Evolutionary conservation across 2,888 invertebrate genomes (phyloP).

Genomic region (Cephonodes hylas): DNA sequence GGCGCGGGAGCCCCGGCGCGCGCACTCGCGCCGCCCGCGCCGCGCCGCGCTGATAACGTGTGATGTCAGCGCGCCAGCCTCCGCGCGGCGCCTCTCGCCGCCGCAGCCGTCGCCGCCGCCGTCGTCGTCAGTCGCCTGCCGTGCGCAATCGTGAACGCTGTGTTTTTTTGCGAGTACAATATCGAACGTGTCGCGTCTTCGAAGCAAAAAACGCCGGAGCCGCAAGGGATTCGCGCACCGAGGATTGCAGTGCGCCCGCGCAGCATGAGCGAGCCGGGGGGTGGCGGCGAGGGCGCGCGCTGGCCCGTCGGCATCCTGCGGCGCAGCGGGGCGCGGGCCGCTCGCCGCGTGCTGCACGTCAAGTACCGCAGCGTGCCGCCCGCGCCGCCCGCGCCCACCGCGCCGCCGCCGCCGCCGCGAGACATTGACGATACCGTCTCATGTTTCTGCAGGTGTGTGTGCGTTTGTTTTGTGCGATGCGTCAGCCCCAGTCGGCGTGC

Average conservation of each 20-base stretch:
- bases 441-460: slow-evolving; percentile 89
- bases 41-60: slow-evolving; percentile 52
- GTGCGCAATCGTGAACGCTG: slow-evolving; percentile 52
- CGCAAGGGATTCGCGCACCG: slow-evolving; percentile 36
- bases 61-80: slow-evolving; percentile 50
- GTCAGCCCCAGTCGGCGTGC: neutral
- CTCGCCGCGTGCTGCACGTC: slow-evolving; percentile 62
- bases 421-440: slow-evolving; percentile 87
- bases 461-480: neutral
- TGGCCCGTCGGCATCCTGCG: slow-evolving; percentile 65
- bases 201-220: slow-evolving; percentile 15
- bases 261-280: slow-evolving; percentile 44
- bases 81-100: slow-evolving; percentile 28
- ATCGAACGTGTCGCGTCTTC: slow-evolving; percentile 16
- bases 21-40: slow-evolving; percentile 30
- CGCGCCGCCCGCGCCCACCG: slow-evolving; percentile 39
- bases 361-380: slow-evolving; percentile 66
- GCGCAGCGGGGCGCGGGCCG: slow-evolving; percentile 62
- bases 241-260: slow-evolving; percentile 41
- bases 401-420: slow-evolving; percentile 60
- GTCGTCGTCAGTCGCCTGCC: slow-evolving; percentile 46
- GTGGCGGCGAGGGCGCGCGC: slow-evolving; percentile 42
- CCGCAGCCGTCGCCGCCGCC: slow-evolving; percentile 22
- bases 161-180: slow-evolving; percentile 36
- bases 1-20: slow-evolving; percentile 24